phyloP scores from a whole-genome alignment of 1,140 invertebrate species.

The Pectinophora gossypiella region DNA sequence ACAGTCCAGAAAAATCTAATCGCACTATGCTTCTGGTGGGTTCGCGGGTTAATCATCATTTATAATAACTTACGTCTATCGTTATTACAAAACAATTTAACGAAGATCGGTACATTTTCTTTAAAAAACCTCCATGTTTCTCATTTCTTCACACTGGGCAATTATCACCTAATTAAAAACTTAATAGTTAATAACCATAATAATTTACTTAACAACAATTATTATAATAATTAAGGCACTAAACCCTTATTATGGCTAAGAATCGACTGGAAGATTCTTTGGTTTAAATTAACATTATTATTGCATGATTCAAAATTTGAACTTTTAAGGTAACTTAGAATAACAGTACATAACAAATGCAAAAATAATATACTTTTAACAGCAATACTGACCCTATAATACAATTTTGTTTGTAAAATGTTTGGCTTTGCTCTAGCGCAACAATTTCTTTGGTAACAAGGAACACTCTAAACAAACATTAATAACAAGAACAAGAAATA shows the following conservation, averaged over 20 bases:
- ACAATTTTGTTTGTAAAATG: constrained; percentile 33
- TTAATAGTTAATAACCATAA: constrained; percentile 33
- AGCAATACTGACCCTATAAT: constrained; percentile 65
- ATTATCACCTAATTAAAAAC: constrained; percentile 7
- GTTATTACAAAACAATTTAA: neutral
- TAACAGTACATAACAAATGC: constrained; percentile 69
- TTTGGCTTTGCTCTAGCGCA: constrained; percentile 26
- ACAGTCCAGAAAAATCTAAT: neutral
- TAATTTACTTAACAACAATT: constrained; percentile 46
- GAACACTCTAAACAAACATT: constrained; percentile 67
- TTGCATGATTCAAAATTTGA: constrained; percentile 59
- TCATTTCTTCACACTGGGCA: neutral
- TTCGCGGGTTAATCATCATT: neutral
- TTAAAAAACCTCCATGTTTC: neutral
- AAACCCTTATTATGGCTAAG: constrained; percentile 48
- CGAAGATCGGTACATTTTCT: neutral
- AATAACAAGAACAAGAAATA: constrained; percentile 71
- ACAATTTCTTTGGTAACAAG: constrained; percentile 72
- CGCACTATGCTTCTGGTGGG: neutral
- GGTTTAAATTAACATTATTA: constrained; percentile 50
- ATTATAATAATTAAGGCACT: constrained; percentile 54
- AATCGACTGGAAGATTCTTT: constrained; percentile 67
- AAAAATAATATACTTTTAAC: constrained; percentile 55
- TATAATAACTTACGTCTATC: neutral
- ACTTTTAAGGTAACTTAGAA: constrained; percentile 67